Evolutionary conservation across 2,888 invertebrate species (phyloP), one percentile per base, ranked within the genome.

Genomic region (Apoda limacodes): DNA sequence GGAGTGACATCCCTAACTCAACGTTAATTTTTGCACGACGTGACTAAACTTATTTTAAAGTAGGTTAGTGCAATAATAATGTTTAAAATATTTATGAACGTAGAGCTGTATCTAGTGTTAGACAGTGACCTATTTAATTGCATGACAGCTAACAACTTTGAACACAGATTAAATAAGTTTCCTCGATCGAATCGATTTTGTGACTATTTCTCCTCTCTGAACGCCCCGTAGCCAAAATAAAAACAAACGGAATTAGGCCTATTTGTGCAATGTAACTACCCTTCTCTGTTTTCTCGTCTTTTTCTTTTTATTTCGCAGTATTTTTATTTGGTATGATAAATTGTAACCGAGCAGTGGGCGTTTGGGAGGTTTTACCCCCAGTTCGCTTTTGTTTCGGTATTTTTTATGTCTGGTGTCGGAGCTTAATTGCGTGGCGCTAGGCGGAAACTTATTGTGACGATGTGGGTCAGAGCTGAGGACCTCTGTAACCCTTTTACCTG

Each of bases 311-410:
- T 74, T 76, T 74, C 67, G 55, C 61, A 62, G 69, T 75, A 75
- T 76, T 78, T 78, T 76, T 78, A 78, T 78, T 80, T 71, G 71
- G 68, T 74, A 78, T 80, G 78, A 80, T 80, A 78, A 78, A 80
- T 80, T 75, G 76, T 75, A 66, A 67, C 69, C 57, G n/a, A n/a
- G 69, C 63, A 61, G 60, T 47, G 61, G 58, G 52, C 48, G 51
- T 50, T 42, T 50, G 51, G 39, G 44, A 45, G 47, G 46, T 47
- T 40, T 35, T 43, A 30, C 35, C 55, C 58, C 50, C 59, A 44
- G 52, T 57, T 60, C 62, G 66, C 72, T 70, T 75, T 80, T 78
- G 75, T 76, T 80, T 76, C 71, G 66, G 74, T 72, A 74, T 75
- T 75, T 76, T 78, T 78, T 78, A 75, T 72, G 71, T 78, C 76